phyloP scores from a whole-genome alignment of 2,888 invertebrate genomes.

The Hemithea aestivaria region DNA sequence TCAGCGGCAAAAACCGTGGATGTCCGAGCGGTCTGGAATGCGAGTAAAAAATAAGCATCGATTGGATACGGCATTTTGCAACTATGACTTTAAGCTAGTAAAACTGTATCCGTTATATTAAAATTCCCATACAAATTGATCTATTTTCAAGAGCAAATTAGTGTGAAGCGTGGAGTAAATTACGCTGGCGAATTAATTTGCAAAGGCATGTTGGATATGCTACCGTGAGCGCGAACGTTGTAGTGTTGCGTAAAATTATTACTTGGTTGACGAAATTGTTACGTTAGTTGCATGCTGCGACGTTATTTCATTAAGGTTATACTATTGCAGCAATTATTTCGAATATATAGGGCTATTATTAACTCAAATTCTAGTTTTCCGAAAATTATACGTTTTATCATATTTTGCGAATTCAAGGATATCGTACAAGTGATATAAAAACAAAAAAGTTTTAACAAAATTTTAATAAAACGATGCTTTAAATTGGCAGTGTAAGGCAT shows the following conservation, averaged over 20 bases:
- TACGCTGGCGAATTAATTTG: slow-evolving; percentile 18
- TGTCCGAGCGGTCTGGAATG: slow-evolving; percentile 45
- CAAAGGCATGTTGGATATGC: slow-evolving; percentile 19
- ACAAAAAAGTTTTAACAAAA: no score
- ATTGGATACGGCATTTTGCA: slow-evolving; percentile 66
- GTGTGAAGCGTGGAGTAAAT: slow-evolving; percentile 11
- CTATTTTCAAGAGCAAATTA: slow-evolving; percentile 8
- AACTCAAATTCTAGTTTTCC: no score
- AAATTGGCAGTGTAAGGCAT: no score
- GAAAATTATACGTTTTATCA: no score
- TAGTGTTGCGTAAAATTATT: slow-evolving; percentile 16
- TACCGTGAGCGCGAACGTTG: slow-evolving; percentile 18
- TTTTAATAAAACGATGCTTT: no score
- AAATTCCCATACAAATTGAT: slow-evolving; percentile 18
- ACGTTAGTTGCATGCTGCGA: slow-evolving; percentile 9
- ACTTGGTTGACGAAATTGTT: slow-evolving; percentile 8
- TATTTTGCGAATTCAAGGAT: no score
- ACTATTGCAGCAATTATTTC: no score
- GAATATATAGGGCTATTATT: no score
- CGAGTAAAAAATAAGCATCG: slow-evolving; percentile 52
- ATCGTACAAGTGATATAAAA: no score
- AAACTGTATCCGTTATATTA: slow-evolving; percentile 1
- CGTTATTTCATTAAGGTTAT: not conserved
- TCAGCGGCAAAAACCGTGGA: slow-evolving; percentile 60
- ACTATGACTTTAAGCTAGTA: slow-evolving; percentile 28